Evolutionary conservation across 2,888 invertebrate genomes (phyloP), one percentile per base, ranked within the genome.

Genomic region (Coenonympha arcania): DNA sequence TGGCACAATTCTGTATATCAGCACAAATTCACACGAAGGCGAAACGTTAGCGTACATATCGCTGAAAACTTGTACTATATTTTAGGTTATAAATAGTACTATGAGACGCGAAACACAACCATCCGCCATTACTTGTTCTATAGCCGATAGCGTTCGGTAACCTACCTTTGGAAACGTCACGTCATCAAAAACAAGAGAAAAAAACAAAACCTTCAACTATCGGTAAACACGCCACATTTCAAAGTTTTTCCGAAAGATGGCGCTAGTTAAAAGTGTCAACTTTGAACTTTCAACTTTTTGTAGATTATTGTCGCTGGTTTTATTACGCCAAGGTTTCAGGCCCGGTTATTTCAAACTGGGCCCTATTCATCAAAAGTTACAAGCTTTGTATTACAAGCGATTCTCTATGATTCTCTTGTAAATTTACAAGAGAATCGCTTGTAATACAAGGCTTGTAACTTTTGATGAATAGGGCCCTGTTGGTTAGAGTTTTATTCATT

Each of bases 81-180:
- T 87, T 86, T 83, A 87, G 87, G 87, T 87, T 87, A 87, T 82
- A 87, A 87, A 87, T 87, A 87, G 87, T 86, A 81, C 82, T 81
- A 78, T 76, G 81, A 76, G 85, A 86, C 83, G 85, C 87, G 83
- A 85, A 82, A 80, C 80, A 79, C 82, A 79, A 81, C 84, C 76
- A 81, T 84, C 84, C 87, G 87, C 87, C 87, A 87, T 87, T 87
- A 85, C 81, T 82, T 80, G 79, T 81, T 77, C 67, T 76, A 69
- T 68, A 74, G 73, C 70, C 69, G 74, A 71, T 62, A 66, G 75
- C 70, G 70, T 76, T 71, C 63, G 66, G 76, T 48, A 57, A 57
- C 55, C 52, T 73, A 70, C 71, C 68, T 73, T 71, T 67, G 65
- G 66, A 71, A 69, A 76, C 75, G 79, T 80, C 84, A 86, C 85